These are phyloP conservation scores for Hermaeophaga mercurialis DNA, from an alignment of 2,888 invertebrate species.

Conservation along the genomic window DNA sequence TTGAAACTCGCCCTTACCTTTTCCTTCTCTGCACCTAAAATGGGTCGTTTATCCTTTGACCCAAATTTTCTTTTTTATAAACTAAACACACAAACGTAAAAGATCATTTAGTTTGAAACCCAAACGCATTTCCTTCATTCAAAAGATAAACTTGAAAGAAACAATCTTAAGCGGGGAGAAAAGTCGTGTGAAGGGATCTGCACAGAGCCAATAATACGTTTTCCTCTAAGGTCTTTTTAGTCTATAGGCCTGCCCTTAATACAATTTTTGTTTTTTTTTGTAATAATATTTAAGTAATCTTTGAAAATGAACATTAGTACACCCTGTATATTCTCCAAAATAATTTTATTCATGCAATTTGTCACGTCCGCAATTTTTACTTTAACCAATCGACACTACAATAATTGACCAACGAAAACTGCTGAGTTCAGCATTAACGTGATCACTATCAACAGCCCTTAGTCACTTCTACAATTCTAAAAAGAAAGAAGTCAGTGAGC, in stretches of 20 bases:
- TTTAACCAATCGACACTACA: no score
- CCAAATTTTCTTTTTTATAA: constrained; percentile 3
- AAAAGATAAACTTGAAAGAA: constrained; percentile 16
- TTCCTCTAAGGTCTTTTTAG: not conserved
- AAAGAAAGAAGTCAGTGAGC: no score
- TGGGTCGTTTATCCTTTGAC: constrained; percentile 1
- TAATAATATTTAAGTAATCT: no score
- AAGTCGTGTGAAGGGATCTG: not conserved
- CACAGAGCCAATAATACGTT: not conserved
- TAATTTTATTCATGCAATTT: no score
- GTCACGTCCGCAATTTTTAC: no score
- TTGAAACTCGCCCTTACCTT: constrained; percentile 5
- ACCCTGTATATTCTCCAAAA: no score
- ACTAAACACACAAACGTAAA: constrained; percentile 15
- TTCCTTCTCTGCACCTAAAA: constrained; percentile 1
- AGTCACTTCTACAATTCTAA: no score
- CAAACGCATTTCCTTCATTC: constrained; percentile 11
- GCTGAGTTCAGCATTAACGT: no score
- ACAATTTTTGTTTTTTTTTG: no score
- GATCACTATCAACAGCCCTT: no score
- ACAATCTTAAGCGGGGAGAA: not conserved
- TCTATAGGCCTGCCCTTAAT: not conserved
- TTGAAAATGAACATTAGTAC: no score
- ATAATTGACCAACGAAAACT: no score
- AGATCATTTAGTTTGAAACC: constrained; percentile 12